Percentiles rank a stretch among this genome's conserved stretches.
These are phyloP conservation scores for Rhinoraja longicauda DNA, from an alignment of 2,797 vertebrate genomes.

Conservation along the genomic window DNA sequence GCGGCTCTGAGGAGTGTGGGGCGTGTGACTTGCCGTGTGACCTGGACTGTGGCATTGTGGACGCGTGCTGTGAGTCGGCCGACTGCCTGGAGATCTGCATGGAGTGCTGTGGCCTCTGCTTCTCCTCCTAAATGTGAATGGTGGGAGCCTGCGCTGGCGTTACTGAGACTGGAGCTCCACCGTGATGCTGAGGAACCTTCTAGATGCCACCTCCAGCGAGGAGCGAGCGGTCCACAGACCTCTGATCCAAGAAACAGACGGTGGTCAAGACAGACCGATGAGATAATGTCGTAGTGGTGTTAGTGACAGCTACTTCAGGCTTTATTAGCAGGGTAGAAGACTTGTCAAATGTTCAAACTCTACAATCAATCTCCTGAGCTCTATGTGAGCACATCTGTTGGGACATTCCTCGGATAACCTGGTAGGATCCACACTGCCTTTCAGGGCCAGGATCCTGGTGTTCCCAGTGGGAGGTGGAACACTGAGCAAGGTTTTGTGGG, in stretches of 20 bases:
- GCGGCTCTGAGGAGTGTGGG: constrained; percentile 83
- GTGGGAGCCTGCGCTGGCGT: background rate
- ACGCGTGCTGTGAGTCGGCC: constrained; percentile 95
- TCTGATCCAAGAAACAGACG: background rate
- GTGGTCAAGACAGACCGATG: too few relatives aligned
- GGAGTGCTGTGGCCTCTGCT: constrained; percentile 97
- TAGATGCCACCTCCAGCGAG: background rate
- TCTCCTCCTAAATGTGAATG: constrained; percentile 75
- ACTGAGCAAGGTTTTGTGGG: too few relatives aligned
- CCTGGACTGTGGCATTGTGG: constrained; percentile 97
- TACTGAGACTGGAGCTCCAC: fast-evolving
- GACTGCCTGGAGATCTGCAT: constrained; percentile 99
- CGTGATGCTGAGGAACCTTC: background rate
- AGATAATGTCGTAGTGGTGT: too few relatives aligned
- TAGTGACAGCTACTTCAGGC: background rate
- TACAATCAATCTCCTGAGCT: background rate
- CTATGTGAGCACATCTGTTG: too few relatives aligned
- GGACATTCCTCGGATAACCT: background rate
- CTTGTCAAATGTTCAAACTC: background rate
- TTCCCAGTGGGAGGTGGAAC: background rate
- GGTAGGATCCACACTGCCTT: background rate
- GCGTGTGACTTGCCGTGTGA: constrained; percentile 95
- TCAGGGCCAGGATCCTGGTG: background rate
- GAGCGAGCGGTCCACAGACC: background rate
- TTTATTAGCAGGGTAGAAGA: background rate